Percentiles rank a stretch among this genome's conserved stretches.
Conservation (phyloP, 2,113 vertebrate species). For the Onychostoma macrolepis region DNA sequence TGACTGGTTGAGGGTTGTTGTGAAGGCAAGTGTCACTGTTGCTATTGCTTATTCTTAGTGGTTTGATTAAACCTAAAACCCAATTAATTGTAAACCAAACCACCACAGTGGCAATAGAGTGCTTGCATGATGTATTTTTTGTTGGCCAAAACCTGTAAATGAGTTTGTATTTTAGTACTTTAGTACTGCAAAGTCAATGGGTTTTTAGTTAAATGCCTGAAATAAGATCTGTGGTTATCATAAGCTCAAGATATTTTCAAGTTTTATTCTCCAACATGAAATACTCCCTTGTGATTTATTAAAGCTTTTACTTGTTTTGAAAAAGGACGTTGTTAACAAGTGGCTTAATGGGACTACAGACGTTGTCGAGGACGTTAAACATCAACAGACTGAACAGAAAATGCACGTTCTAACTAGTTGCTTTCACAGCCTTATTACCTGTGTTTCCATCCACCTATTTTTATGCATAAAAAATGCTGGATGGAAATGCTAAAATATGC, state of each 20-base stretch:
- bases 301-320: not conserved
- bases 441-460: not conserved
- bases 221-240: not conserved
- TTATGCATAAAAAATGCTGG: not conserved
- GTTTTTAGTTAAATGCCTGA: not conserved
- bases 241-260: not conserved
- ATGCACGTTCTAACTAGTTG: not conserved
- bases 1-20: not conserved
- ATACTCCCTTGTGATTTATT: not conserved
- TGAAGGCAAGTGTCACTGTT: not conserved
- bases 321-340: not conserved
- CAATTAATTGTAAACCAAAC: not conserved
- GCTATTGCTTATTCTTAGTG: not conserved
- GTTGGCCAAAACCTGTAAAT: not conserved
- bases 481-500: not conserved
- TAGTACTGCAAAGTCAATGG: not conserved
- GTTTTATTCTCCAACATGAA: not conserved
- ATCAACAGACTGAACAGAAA: not conserved
- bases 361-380: not conserved
- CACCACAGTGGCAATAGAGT: not conserved
- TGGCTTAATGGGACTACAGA: not conserved
- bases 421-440: not conserved
- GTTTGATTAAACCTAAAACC: not conserved
- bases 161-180: not conserved
- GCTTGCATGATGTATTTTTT: not conserved